Evolutionary conservation across 2,888 invertebrate genomes (phyloP).

Genomic region (Calephelis perditalis): DNA sequence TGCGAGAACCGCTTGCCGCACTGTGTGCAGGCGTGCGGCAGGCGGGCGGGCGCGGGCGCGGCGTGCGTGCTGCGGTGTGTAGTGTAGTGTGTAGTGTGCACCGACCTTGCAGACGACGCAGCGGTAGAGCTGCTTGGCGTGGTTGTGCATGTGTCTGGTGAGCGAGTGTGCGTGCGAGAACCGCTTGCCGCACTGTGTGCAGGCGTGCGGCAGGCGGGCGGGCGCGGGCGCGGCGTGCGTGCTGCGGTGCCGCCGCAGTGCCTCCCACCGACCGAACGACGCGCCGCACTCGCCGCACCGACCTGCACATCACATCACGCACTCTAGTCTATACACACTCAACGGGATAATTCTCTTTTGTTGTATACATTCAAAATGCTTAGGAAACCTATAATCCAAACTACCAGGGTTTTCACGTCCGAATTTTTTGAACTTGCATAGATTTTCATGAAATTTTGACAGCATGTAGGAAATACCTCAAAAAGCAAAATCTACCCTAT

Average conservation of each 20-base stretch:
- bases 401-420: no score
- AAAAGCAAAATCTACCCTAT: no score
- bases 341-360: no score
- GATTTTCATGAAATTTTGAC: no score
- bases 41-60: constrained; percentile 14
- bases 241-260: constrained; percentile 56
- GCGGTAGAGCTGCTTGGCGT: constrained; percentile 66
- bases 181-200: constrained; percentile 65
- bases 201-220: constrained; percentile 41
- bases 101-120: constrained; percentile 74
- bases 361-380: no score
- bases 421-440: no score
- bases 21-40: constrained; percentile 54
- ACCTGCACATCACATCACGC: constrained; percentile 36
- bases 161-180: constrained; percentile 65
- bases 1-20: constrained; percentile 67
- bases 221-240: constrained; percentile 30
- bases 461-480: no score
- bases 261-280: constrained; percentile 59
- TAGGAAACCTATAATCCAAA: no score
- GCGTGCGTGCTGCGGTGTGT: constrained; percentile 44
- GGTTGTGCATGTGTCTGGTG: constrained; percentile 68
- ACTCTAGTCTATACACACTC: no score
- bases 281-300: constrained; percentile 52
- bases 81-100: no score